Base-by-base conservation (phyloP, 2,888 invertebrate species). In the Protonemura montana region DNA sequence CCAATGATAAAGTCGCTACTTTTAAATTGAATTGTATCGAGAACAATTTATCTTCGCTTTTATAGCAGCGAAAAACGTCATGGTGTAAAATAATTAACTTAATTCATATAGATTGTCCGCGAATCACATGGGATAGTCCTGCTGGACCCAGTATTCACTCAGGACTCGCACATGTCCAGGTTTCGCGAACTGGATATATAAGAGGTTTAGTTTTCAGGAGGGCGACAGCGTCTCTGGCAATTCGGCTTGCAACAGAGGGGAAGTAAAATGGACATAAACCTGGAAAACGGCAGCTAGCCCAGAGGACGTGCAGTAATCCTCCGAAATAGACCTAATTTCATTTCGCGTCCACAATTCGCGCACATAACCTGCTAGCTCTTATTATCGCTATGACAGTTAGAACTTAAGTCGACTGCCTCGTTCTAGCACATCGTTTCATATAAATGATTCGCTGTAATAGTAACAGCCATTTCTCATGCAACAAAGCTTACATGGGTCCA, bases 11-110 rank as follows among this genome's bases (percentile, higher is more conserved):
- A 59, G 59, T 21, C 59, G 21, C 16, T 59, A 59, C 59, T 59
- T 59, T 59, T 59, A 59, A 59, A 59, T 59, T 59, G 59, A 59
- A 59, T 59, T 59, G 59, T 59, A 59, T 59, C 59, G 59, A 59
- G 21, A 59, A 21, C 59, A 59, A 59, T 59, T 21, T 59, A 59
- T 59, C 59, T 59, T 59, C 59, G 59, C 59, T 59, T 59, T 59
- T 59, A 59, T 59, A 16, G 13, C 59, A 59, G 59, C 13, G 59
- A 21, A 59, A 59, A 59, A 10, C 59, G 59, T 59, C 59, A 13
- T 16, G 59, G 7, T 59, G 13, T 10, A 7, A 59, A 59, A 59
- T 59, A 59, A 59, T 59, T 21, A 59, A 10, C 59, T 59, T 59
- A 59, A 59, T 59, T 59, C 13, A 59, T 13, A 59, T 59, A 59